Evolutionary conservation across 2,797 vertebrate species (phyloP).

Genomic region (Passerculus sandwichensis): DNA sequence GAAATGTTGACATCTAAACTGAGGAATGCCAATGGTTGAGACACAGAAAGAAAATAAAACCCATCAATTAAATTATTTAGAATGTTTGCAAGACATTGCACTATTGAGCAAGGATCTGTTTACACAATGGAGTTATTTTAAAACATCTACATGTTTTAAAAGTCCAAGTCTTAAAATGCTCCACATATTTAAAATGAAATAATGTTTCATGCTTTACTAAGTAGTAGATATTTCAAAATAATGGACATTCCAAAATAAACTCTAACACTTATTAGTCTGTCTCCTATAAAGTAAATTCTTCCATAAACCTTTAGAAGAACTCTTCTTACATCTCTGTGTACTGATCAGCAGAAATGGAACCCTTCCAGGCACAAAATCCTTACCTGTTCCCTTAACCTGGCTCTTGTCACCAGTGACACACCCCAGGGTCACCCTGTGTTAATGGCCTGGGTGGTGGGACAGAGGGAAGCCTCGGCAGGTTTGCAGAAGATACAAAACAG

Average conservation of each 20-base stretch:
- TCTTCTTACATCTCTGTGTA: background rate
- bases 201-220: background rate
- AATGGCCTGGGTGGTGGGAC: background rate
- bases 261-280: background rate
- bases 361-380: background rate
- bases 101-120: conserved; percentile 4
- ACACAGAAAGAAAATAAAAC: conserved; percentile 10
- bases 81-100: background rate
- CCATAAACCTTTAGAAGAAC: background rate
- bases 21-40: conserved; percentile 5
- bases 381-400: background rate
- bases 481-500: background rate
- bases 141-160: background rate
- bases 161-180: background rate
- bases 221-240: background rate
- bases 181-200: background rate
- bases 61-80: background rate
- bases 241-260: background rate
- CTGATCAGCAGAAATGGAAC: background rate
- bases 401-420: background rate
- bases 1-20: conserved; percentile 32
- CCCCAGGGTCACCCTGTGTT: background rate
- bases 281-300: background rate
- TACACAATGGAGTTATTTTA: background rate
- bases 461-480: background rate